Percentiles rank a stretch among this genome's conserved stretches.
Evolutionary conservation across 2,113 vertebrate species (phyloP).

Genomic region (Ageneiosus marmoratus): DNA sequence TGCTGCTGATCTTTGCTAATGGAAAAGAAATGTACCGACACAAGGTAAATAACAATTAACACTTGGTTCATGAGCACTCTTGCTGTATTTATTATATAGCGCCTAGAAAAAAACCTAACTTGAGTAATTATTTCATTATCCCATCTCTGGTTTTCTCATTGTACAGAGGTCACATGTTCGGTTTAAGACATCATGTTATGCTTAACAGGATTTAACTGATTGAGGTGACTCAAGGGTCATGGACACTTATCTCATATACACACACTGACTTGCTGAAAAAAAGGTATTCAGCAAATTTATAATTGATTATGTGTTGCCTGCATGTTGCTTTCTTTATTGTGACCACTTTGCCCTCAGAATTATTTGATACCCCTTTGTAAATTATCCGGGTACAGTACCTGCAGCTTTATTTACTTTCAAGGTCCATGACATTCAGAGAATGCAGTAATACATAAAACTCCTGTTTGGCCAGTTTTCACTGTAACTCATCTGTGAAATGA

Average conservation of each 20-base stretch:
- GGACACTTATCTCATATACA: neutral
- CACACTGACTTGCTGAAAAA: neutral
- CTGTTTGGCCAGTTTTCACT: neutral
- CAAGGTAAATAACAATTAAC: constrained; percentile 53
- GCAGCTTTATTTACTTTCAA: constrained; percentile 20
- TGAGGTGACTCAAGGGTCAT: neutral
- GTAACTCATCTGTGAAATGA: constrained; percentile 16
- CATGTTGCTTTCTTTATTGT: neutral
- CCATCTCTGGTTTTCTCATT: constrained; percentile 26
- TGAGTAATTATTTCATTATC: constrained; percentile 48
- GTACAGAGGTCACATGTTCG: constrained; percentile 6
- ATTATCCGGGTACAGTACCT: neutral
- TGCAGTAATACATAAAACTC: constrained; percentile 17
- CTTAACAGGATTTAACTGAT: neutral
- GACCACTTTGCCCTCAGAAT: neutral
- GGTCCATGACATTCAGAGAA: neutral
- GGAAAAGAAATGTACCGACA: neutral
- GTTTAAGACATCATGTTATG: neutral
- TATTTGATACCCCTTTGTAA: neutral
- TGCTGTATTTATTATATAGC: constrained; percentile 32
- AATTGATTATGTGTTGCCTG: neutral
- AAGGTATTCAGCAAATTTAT: neutral
- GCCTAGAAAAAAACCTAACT: constrained; percentile 37
- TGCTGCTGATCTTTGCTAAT: neutral
- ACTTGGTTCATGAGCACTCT: constrained; percentile 24